Percentiles rank a stretch among this genome's conserved stretches.
Evolutionary conservation across 2,888 invertebrate genomes (phyloP).

Genomic region (Luperina testacea): DNA sequence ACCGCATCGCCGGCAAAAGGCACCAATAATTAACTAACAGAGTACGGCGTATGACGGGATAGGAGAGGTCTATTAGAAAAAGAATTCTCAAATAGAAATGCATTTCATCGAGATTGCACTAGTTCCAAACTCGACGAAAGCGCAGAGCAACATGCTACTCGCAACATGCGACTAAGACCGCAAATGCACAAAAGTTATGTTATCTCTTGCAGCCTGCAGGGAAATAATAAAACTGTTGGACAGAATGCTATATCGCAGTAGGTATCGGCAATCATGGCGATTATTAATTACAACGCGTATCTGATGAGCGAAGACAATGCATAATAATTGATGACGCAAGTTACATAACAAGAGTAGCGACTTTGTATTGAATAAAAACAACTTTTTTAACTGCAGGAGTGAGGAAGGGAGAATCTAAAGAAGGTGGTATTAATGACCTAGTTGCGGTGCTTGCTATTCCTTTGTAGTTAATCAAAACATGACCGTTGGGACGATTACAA

Average conservation of each 20-base stretch:
- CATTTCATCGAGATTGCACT: slow-evolving; percentile 9
- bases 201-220: too few species aligned
- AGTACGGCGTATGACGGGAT: neutral
- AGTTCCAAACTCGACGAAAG: slow-evolving; percentile 3
- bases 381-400: neutral
- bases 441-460: slow-evolving; percentile 14
- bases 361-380: slow-evolving; percentile 14
- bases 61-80: neutral
- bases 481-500: slow-evolving; percentile 15
- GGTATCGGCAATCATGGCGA: slow-evolving; percentile 1
- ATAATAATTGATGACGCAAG: slow-evolving; percentile 26
- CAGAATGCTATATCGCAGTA: neutral
- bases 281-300: slow-evolving; percentile 20
- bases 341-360: slow-evolving; percentile 16
- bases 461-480: slow-evolving; percentile 12
- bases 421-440: neutral
- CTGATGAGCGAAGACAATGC: slow-evolving; percentile 36
- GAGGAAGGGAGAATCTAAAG: neutral
- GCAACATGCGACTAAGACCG: neutral
- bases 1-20: neutral
- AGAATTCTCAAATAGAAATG: neutral
- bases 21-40: slow-evolving; percentile 17
- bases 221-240: neutral
- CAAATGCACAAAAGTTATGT: neutral
- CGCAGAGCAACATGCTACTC: neutral